Conservation (phyloP, 1,140 invertebrate species). For the Bombyx mandarina region DNA sequence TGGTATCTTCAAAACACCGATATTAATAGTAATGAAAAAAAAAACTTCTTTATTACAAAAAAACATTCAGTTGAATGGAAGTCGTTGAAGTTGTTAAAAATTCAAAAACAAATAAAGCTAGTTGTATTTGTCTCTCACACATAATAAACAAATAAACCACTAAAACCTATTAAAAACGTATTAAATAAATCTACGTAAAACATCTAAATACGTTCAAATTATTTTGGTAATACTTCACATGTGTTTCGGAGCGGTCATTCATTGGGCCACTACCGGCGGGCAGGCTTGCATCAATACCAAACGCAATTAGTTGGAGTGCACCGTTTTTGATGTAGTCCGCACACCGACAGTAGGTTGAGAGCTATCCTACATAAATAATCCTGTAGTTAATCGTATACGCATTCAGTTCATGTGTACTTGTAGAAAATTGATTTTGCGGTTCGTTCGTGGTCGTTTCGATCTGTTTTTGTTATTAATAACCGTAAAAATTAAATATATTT, state of each 20-base stretch:
- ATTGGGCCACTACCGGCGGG: constrained; percentile 8
- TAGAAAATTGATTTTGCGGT: constrained; percentile 10
- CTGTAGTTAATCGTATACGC: constrained; percentile 18
- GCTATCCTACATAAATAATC: constrained; percentile 42
- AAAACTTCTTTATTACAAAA: too few relatives aligned
- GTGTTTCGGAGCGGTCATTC: constrained; percentile 3
- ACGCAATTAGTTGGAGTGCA: constrained; percentile 67
- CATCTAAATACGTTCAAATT: constrained; percentile 16
- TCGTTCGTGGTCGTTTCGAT: constrained; percentile 5
- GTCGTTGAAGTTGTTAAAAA: too few relatives aligned
- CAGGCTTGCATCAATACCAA: constrained; percentile 53
- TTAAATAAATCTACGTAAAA: neutral
- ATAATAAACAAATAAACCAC: neutral
- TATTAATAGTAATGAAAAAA: too few relatives aligned
- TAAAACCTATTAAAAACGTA: neutral
- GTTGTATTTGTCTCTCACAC: neutral
- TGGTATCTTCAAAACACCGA: too few relatives aligned
- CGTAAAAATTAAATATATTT: too few relatives aligned
- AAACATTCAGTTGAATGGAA: too few relatives aligned
- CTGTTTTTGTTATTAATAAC: neutral
- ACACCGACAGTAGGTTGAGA: constrained; percentile 26
- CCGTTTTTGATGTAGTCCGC: constrained; percentile 16
- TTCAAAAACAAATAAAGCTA: too few relatives aligned
- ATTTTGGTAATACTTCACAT: constrained; percentile 21
- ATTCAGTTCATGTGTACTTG: constrained; percentile 10